Percentiles rank a stretch among this genome's conserved stretches.
phyloP scores from a whole-genome alignment of 2,888 invertebrate genomes.

The Microchrysa polita region DNA sequence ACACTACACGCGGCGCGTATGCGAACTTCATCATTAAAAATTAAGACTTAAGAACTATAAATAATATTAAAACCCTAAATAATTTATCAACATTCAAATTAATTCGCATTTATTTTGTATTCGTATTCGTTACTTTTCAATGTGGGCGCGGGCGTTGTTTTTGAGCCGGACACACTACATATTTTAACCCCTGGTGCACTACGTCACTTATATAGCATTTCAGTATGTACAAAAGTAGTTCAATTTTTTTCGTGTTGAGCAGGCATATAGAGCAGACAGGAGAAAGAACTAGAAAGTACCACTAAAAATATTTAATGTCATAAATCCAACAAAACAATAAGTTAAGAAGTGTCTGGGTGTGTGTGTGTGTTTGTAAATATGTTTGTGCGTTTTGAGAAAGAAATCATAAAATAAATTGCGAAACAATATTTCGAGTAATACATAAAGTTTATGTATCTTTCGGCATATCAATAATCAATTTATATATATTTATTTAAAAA shows the following conservation, averaged over 20 bases:
- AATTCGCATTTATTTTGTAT: conserved; percentile 9
- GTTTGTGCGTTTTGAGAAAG: conserved; percentile 6
- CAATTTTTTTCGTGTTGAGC: neutral
- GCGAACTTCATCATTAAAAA: conserved; percentile 21
- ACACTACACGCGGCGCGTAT: neutral
- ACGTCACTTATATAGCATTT: too few relatives aligned
- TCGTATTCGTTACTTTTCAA: neutral
- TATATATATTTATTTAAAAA: conserved; percentile 19
- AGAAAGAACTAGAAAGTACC: neutral
- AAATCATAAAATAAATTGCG: neutral
- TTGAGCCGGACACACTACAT: too few relatives aligned
- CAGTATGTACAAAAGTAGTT: conserved; percentile 14
- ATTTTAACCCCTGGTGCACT: too few relatives aligned
- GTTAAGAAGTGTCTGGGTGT: too few relatives aligned
- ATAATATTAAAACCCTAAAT: conserved; percentile 23
- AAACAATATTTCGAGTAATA: too few relatives aligned
- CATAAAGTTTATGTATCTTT: too few relatives aligned
- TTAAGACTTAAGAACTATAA: conserved; percentile 8
- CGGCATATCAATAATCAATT: too few relatives aligned
- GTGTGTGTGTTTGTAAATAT: too few relatives aligned
- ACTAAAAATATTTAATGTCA: too few relatives aligned
- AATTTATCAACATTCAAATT: conserved; percentile 39
- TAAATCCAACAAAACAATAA: conserved; percentile 20
- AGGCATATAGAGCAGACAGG: neutral
- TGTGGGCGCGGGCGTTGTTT: neutral